Evolutionary conservation across 2,888 invertebrate species (phyloP), one percentile per base, ranked within the genome.

Genomic region (Drosophila kanekoi): DNA sequence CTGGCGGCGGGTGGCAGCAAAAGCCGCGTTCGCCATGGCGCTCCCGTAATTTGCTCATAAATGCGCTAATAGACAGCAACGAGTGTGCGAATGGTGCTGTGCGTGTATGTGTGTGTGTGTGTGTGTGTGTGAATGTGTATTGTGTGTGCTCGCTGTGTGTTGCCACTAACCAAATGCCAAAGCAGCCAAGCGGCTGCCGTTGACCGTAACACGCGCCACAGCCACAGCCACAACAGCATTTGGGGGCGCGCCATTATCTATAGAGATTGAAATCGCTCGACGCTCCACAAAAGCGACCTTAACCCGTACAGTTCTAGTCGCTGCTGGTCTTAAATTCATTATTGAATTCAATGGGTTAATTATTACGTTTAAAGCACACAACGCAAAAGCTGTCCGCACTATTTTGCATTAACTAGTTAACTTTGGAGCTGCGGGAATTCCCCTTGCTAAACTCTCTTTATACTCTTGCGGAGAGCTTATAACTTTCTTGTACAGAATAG

Each of bases 1-100:
- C 52, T 57, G 53, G 54, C 56, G 72, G 69, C 69, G 66, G 66
- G 69, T 64, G 72, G 56, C 35, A 65, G 79, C 61, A 28, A 63
- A 63, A 37, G 62, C 60, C 71, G 75, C 62, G 62, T 65, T 80
- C 78, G 77, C 54, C 58, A 54, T 69, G 83, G 74, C 89, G 81
- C 87, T 81, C 85, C 81, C 72, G 80, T 87, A 87, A 87, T 85
- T 87, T 84, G 89, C 81, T 77, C 87, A 84, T 85, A 89, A 81
- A 79, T 67, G 71, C 70, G 76, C 74, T 85, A 89, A 89, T 86
- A 75, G 73, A 87, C 77, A 77, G 62, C 64, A 48, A 56, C 41
- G 54, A 64, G 60, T 75, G 52, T 65, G 56, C 44, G 43, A 38
- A 41, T 44, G 2, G 2, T 28, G 51, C 37, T 44, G 20, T 51